Conservation (phyloP, 2,113 vertebrate species). For the Bubalus kerabau region DNA sequence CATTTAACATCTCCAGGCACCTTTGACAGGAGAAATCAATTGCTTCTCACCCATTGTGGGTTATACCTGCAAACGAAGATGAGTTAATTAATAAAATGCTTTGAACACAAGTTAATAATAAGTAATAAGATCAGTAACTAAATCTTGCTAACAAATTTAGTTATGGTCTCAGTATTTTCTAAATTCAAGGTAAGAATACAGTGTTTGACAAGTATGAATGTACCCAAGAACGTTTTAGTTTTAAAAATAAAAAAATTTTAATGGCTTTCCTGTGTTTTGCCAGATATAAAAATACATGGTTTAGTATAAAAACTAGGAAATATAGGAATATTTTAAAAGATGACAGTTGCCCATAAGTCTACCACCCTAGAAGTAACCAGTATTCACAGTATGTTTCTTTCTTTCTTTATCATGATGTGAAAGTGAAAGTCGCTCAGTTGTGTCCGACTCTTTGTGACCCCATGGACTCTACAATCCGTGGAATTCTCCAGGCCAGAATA, state of each 20-base stretch:
- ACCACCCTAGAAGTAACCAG: not conserved
- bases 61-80: not conserved
- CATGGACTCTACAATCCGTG: not conserved
- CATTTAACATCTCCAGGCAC: too few species aligned
- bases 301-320: not conserved
- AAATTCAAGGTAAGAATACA: not conserved
- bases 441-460: accelerated
- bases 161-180: not conserved
- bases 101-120: not conserved
- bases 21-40: not conserved
- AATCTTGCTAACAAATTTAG: not conserved
- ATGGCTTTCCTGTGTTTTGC: not conserved
- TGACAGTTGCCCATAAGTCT: not conserved
- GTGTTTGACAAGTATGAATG: not conserved
- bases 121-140: not conserved
- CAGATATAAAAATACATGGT: not conserved
- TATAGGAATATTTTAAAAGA: not conserved
- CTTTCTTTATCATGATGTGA: not conserved
- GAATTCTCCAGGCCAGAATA: not conserved
- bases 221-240: not conserved
- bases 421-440: not conserved
- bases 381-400: not conserved
- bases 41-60: not conserved
- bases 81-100: not conserved
- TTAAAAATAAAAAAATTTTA: not conserved